Conservation (phyloP, 2,888 invertebrate species). For the Drosophila mulleri region DNA sequence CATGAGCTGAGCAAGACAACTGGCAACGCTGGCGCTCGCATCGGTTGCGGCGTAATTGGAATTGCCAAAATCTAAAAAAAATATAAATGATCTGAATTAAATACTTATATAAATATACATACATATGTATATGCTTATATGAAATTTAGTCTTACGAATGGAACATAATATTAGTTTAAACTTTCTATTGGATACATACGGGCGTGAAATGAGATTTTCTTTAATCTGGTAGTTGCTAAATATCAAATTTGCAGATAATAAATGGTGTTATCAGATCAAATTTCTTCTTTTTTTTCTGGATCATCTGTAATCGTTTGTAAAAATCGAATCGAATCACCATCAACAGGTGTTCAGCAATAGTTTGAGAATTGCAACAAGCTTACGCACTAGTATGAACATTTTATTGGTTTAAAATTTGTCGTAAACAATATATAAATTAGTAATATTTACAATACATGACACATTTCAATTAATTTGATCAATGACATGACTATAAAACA, state of each 20-base stretch:
- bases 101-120: slow-evolving; percentile 18
- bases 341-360: not conserved
- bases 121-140: slow-evolving; percentile 13
- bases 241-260: slow-evolving; percentile 54
- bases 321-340: not conserved
- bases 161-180: not conserved
- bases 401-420: slow-evolving; percentile 34
- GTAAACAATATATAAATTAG: slow-evolving; percentile 58
- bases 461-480: slow-evolving; percentile 27
- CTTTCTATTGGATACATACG: slow-evolving; percentile 10
- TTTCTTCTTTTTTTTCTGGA: too few relatives aligned
- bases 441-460: slow-evolving; percentile 67
- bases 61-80: slow-evolving; percentile 81
- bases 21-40: slow-evolving; percentile 94
- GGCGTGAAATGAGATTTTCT: slow-evolving; percentile 7
- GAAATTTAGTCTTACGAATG: slow-evolving; percentile 21
- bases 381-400: slow-evolving; percentile 14
- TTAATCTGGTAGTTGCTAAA: slow-evolving; percentile 50
- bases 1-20: slow-evolving; percentile 96
- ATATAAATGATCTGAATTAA: not conserved
- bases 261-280: slow-evolving; percentile 47
- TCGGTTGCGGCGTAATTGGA: slow-evolving; percentile 85
- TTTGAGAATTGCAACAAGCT: not conserved
- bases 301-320: too few relatives aligned
- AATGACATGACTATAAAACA: slow-evolving; percentile 40